Evolutionary conservation across 2,797 vertebrate species (phyloP), one percentile per base, ranked within the genome.

Genomic region (Eleutherodactylus coqui): DNA sequence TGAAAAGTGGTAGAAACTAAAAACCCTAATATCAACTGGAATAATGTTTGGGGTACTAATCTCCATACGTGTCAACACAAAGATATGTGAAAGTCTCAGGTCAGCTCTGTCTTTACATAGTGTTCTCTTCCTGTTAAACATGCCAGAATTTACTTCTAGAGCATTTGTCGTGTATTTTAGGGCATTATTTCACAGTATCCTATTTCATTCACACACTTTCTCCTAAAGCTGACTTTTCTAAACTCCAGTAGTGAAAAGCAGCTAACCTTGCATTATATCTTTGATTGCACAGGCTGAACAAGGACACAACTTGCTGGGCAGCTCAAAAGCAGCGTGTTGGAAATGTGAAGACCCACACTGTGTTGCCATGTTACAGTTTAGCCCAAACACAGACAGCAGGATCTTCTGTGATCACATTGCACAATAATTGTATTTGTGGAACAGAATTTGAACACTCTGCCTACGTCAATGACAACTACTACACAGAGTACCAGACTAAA

Each of bases 351-450:
- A 49, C 27, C 51, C 17, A 14, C 51, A 75, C n/a, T 62, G 29
- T 51, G 81, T 87, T 87, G 86, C 86, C 77, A 84, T 27, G 86
- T 62, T 49, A 79, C 64, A 64, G 81, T 84, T 69, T 72, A 75
- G 29, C 51, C 75, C 77, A 79, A 79, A 83, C 85, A 86, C 85
- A 79, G 81, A 87, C 75, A 51, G 73, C 60, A 78, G 36, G 51
- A 62, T 70, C 45, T 38, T 75, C 77, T 75, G 70, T 82, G 70
- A 64, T 86, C 32, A 34, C 32, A 51, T 58, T 82, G 60, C 75
- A 82, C 60, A 77, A 77, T 41, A 82, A 75, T 45, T 43, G 34
- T 86, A 82, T 86, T 80, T 67, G 27, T 45, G 47, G 79, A 86
- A 67, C 58, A 24, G 78, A 75, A 82, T 81, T 32, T 64, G 11